Base-by-base conservation (phyloP, 2,113 vertebrate species). In the Stigmatopora argus region DNA sequence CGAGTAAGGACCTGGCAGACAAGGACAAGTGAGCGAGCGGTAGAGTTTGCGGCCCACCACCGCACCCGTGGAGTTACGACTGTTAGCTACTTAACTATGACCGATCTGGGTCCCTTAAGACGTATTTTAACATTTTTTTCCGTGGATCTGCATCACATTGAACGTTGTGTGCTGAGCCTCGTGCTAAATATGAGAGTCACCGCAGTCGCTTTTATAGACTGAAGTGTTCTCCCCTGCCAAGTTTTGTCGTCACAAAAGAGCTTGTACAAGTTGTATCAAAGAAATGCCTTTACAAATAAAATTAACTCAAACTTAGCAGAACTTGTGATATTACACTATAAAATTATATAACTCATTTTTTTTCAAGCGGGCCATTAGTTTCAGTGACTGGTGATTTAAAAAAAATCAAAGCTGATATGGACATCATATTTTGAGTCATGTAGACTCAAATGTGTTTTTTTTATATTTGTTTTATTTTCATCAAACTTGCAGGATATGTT, bases 11-110 rank as follows among this genome's bases (percentile, higher is more conserved):
- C 55, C 68, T 79, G 72, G 55, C 44, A 0, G 53, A 67, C 53
- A 72, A 83, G 9, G 76, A 86, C 56, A 78, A 86, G 74, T 85
- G 75, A 86, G 26, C 15, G 17, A 7, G 23, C 15, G 45, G 17
- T 21, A 3, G 7, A 1, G 46, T 4, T 26, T 21, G 15, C 62
- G 12, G 11, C 15, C 7, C 14, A 21, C 26, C n/a, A 15, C 12
- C 15, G 34, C 57, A 5, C 7, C 26, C 1, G 12, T n/a, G 15
- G 12, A 19, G 65, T 52, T 65, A 66, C 14, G 53, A 55, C 19
- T 17, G 23, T 17, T 66, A 68, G 63, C n/a, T 58, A 66, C 47
- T 4, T 53, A 65, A 67, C 51, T n/a, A 11, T 51, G 56, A 59
- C 45, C 26, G 23, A 51, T 38, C 9, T 17, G 18, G 41, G 19